Conservation (phyloP, 2,888 invertebrate genomes). For the Drosophila subquinaria region DNA sequence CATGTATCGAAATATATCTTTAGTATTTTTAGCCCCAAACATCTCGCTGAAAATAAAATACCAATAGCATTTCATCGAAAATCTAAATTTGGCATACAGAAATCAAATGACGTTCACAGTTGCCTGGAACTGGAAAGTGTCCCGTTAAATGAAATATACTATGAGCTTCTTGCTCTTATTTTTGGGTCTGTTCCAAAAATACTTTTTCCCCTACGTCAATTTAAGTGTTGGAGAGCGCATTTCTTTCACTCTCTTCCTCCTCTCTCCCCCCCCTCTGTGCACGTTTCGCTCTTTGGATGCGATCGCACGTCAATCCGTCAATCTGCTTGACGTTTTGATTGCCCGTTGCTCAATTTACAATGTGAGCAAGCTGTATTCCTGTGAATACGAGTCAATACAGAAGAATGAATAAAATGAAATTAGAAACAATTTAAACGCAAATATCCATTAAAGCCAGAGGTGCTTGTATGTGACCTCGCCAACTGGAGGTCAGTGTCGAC, state of each 20-base stretch:
- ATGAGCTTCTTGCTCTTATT: conserved; percentile 13
- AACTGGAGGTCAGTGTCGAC: conserved; percentile 65
- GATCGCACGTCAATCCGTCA: conserved; percentile 70
- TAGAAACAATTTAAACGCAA: conserved; percentile 64
- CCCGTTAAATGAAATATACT: conserved; percentile 18
- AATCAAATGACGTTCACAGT: conserved; percentile 21
- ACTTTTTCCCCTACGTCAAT: conserved; percentile 23
- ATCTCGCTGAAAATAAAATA: conserved; percentile 39
- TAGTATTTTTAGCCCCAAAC: conserved; percentile 43
- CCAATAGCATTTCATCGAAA: conserved; percentile 28
- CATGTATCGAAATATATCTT: conserved; percentile 4
- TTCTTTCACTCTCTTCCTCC: conserved; percentile 5
- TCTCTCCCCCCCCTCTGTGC: conserved; percentile 3
- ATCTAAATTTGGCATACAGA: conserved; percentile 45
- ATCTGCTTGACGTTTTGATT: conserved; percentile 72
- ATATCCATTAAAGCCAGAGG: conserved; percentile 52
- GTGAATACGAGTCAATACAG: conserved; percentile 1
- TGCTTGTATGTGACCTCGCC: conserved; percentile 50
- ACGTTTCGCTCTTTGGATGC: conserved; percentile 21
- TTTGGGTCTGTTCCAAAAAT: conserved; percentile 49
- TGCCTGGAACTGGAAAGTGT: conserved; percentile 53
- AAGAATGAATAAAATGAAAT: conserved; percentile 32
- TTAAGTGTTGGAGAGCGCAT: conserved; percentile 32
- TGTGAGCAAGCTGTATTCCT: conserved; percentile 22
- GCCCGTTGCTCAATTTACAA: conserved; percentile 47